Conservation (phyloP, 2,888 invertebrate genomes). For the Cabera pusaria region DNA sequence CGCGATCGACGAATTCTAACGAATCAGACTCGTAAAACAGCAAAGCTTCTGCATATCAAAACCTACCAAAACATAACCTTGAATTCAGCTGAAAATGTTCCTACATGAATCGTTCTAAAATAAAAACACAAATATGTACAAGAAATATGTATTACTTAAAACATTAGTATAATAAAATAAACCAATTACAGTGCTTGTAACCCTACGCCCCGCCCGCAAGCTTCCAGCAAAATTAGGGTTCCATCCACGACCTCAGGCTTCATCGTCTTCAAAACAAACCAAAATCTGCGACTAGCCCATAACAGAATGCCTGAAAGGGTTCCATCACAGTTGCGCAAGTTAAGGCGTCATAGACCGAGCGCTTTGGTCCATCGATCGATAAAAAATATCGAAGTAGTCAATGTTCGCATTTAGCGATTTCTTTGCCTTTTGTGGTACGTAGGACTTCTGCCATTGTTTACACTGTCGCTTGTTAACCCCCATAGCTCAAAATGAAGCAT, state of each 20-base stretch:
- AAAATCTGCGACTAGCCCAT: constrained; percentile 58
- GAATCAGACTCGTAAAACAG: too few relatives aligned
- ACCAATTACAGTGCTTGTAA: constrained; percentile 9
- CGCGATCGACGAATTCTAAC: too few relatives aligned
- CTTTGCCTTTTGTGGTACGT: constrained; percentile 4
- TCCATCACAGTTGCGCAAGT: constrained; percentile 49
- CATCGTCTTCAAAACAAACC: constrained; percentile 35
- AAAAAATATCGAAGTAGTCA: too few relatives aligned
- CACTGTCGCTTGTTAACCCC: constrained; percentile 17
- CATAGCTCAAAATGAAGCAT: constrained; percentile 11
- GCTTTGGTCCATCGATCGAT: too few relatives aligned
- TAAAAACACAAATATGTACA: background rate
- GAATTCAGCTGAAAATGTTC: too few relatives aligned
- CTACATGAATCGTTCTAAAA: too few relatives aligned
- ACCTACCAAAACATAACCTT: too few relatives aligned
- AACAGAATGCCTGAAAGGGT: constrained; percentile 46
- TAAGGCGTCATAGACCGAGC: too few relatives aligned
- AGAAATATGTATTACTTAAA: constrained; percentile 22
- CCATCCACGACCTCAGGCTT: constrained; percentile 39
- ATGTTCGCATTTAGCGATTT: constrained; percentile 17
- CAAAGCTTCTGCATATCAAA: too few relatives aligned
- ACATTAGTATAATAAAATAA: constrained; percentile 9
- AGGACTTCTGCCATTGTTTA: constrained; percentile 20
- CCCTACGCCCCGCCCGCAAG: constrained; percentile 38
- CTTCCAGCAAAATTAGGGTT: constrained; percentile 32